These are phyloP conservation scores for Noctuana brunneofusca DNA, from an alignment of 2,888 invertebrate species.

Conservation along the genomic window DNA sequence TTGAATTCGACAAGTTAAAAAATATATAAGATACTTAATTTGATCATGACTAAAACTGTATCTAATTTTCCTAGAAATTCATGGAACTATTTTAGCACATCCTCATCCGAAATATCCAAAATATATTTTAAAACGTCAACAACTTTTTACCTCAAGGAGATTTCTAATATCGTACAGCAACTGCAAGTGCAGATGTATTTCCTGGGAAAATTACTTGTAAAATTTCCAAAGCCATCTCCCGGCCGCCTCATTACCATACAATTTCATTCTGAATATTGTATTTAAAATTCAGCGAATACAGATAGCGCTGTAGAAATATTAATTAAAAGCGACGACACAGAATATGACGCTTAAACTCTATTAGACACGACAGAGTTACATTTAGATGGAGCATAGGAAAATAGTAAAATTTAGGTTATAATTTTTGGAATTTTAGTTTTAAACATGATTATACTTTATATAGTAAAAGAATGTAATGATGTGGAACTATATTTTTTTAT, in stretches of 20 bases:
- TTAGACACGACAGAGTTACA: slow-evolving; percentile 26
- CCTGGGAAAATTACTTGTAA: slow-evolving; percentile 18
- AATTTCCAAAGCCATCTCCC: slow-evolving; percentile 21
- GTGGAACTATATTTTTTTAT: no score
- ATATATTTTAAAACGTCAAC: no score
- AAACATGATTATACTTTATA: no score
- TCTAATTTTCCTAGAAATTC: no score
- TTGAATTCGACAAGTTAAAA: no score
- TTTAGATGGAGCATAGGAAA: not conserved
- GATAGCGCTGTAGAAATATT: slow-evolving; percentile 55
- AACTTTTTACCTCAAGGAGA: not conserved
- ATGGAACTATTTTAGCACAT: not conserved
- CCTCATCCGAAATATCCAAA: no score
- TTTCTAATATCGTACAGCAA: slow-evolving; percentile 8
- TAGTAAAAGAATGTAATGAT: no score
- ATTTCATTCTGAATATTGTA: slow-evolving; percentile 48
- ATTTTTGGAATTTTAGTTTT: no score
- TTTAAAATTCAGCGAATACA: slow-evolving; percentile 48
- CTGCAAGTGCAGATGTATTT: slow-evolving; percentile 15
- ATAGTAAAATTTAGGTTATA: no score
- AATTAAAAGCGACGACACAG: slow-evolving; percentile 48
- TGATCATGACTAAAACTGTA: no score
- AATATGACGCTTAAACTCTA: slow-evolving; percentile 23
- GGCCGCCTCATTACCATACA: slow-evolving; percentile 48
- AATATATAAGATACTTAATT: no score